Base-by-base conservation (phyloP, 2,113 vertebrate species). In the Ptilonorhynchus violaceus region DNA sequence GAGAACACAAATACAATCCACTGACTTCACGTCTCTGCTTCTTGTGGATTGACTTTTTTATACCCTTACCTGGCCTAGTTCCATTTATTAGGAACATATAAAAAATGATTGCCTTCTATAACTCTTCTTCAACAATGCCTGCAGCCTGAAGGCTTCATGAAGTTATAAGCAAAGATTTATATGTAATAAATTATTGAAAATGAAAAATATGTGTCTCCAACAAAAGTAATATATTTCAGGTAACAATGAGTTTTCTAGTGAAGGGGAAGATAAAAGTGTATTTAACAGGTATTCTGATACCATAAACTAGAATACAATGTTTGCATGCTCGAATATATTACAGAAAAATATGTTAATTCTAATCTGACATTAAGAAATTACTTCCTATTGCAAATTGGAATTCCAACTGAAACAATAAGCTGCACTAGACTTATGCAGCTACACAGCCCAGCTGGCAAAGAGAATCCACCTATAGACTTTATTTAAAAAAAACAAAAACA, bases 161-260 rank as follows among this genome's bases (percentile, higher is more conserved):
- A 98, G 72, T 97, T 97, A 94, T 89, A 97, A 98, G 85, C 90
- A 97, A 93, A 98, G 94, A 98, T 98, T 98, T 97, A 97, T 97
- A 97, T 50, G 96, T 92, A 96, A 98, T 97, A 96, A 89, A 97
- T 97, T 96, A 98, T 85, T 98, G 94, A 95, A 95, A 97, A 97
- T 87, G 77, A 97, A 95, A 89, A 94, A 79, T 88, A 66, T 79
- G 97, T 96, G 92, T 96, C 96, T 98, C 78, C 81, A 96, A 95
- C 95, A 85, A 72, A 92, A 95, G 89, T 53, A 94, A 83, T 94
- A 92, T 91, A 97, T 98, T 98, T 98, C 81, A 78, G 62, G 49
- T 92, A 96, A 96, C 94, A 97, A 94, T 92, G 95, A 91, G 56
- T 93, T 96, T 96, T 63, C 78, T 21, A 93, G 77, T 46, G 66